These are phyloP conservation scores for Mus spicilegus DNA, from an alignment of 2,113 vertebrate genomes.

Conservation along the genomic window DNA sequence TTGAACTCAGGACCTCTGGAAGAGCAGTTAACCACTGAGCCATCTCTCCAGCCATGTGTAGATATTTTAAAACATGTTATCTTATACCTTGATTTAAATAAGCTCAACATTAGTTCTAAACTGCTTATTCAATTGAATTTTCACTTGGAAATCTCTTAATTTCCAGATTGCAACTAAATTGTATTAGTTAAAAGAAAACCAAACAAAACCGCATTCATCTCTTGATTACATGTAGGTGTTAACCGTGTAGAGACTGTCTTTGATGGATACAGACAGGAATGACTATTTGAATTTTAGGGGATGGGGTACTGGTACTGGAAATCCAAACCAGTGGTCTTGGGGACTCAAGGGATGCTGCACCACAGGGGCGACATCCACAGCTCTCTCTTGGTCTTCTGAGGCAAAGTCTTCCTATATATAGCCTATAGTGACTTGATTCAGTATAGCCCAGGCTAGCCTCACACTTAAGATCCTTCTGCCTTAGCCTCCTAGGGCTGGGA, in stretches of 20 bases:
- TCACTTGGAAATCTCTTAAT: constrained; percentile 32
- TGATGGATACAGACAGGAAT: not conserved
- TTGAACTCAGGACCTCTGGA: no score
- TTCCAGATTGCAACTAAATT: constrained; percentile 36
- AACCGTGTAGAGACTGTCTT: not conserved
- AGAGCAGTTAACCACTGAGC: no score
- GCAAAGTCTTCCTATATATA: not conserved
- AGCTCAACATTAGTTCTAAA: constrained; percentile 29
- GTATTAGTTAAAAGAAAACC: not conserved
- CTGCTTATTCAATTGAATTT: constrained; percentile 65
- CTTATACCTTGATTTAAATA: constrained; percentile 48
- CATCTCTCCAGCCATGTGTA: not conserved
- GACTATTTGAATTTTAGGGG: not conserved
- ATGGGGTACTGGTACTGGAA: not conserved
- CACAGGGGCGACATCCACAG: not conserved
- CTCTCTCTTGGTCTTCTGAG: not conserved
- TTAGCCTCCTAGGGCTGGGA: not conserved
- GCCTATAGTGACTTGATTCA: no score
- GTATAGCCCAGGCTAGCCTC: not conserved
- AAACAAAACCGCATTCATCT: not conserved
- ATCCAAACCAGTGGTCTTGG: not conserved
- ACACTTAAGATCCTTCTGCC: not conserved
- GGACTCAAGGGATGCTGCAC: not conserved
- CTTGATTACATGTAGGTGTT: not conserved
- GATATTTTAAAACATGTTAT: constrained; percentile 44